These are phyloP conservation scores for Drosophila tsacasi DNA, from an alignment of 1,140 invertebrate genomes.

Conservation along the genomic window DNA sequence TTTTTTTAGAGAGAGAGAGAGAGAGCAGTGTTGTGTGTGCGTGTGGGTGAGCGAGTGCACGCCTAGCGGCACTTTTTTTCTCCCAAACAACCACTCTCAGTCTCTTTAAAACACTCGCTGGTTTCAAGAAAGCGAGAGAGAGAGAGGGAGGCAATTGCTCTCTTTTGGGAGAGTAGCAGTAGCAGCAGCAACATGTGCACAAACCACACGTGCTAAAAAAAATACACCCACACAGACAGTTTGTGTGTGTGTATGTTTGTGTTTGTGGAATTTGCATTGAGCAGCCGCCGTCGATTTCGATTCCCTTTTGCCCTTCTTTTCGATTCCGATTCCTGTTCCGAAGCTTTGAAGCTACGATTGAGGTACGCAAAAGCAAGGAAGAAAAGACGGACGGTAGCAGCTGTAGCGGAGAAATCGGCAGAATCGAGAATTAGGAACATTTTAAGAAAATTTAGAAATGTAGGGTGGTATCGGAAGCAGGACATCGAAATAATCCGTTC, in stretches of 20 bases:
- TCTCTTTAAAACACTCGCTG: conserved; percentile 44
- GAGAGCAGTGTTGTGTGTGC: conserved; percentile 17
- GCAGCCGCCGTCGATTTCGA: conserved; percentile 59
- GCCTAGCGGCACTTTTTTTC: conserved; percentile 78
- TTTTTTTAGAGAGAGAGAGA: conserved; percentile 42
- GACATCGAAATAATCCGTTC: background rate
- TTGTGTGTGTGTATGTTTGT: conserved; percentile 40
- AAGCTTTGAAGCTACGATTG: conserved; percentile 14
- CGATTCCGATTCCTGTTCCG: conserved; percentile 57
- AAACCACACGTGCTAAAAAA: conserved; percentile 84
- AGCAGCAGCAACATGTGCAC: conserved; percentile 81
- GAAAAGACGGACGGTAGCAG: conserved; percentile 8
- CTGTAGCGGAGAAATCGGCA: conserved; percentile 7
- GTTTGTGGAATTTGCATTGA: conserved; percentile 80
- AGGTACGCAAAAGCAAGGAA: background rate
- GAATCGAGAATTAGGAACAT: background rate
- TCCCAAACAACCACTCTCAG: conserved; percentile 62
- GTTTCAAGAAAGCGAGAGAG: conserved; percentile 19
- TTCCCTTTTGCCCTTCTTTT: conserved; percentile 27
- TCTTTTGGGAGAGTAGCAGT: conserved; percentile 38
- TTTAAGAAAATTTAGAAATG: too few relatives aligned
- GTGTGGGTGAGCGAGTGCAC: conserved; percentile 58
- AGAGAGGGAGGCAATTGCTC: conserved; percentile 21
- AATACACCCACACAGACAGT: conserved; percentile 54
- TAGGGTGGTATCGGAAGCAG: background rate